A percentile compares a stretch with the other conserved stretches of the same genome.
Conservation (phyloP, 2,888 invertebrate genomes). For the Shargacucullia verbasci region DNA sequence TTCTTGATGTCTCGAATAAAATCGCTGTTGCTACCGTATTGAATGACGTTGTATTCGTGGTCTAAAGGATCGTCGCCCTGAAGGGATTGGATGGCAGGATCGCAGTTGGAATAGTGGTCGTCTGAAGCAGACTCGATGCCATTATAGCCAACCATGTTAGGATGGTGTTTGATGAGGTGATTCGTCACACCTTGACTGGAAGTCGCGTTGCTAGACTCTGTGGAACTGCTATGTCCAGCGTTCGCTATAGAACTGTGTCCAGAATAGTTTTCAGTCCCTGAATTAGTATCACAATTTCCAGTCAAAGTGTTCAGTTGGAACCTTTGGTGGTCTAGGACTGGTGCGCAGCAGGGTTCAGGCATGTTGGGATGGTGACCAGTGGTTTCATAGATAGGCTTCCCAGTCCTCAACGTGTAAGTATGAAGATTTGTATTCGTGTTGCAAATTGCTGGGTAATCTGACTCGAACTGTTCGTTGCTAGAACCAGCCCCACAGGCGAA, state of each 20-base stretch:
- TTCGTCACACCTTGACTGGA: slow-evolving; percentile 87
- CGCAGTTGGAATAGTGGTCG: slow-evolving; percentile 87
- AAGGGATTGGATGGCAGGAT: slow-evolving; percentile 84
- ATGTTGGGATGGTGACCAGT: slow-evolving; percentile 80
- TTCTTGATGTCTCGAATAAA: slow-evolving; percentile 87
- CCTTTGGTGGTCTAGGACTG: slow-evolving; percentile 82
- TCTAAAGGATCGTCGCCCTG: slow-evolving; percentile 86
- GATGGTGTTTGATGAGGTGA: slow-evolving; percentile 86
- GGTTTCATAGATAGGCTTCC: slow-evolving; percentile 93
- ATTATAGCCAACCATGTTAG: slow-evolving; percentile 80
- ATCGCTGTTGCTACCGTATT: slow-evolving; percentile 86
- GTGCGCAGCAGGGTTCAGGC: slow-evolving; percentile 81
- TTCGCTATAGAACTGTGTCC: slow-evolving; percentile 89
- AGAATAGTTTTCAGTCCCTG: slow-evolving; percentile 90
- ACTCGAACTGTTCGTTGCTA: slow-evolving; percentile 95
- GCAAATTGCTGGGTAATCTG: slow-evolving; percentile 95
- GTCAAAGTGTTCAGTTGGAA: slow-evolving; percentile 88
- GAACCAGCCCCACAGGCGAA: slow-evolving; percentile 95
- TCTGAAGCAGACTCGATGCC: slow-evolving; percentile 86
- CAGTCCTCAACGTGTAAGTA: slow-evolving; percentile 94
- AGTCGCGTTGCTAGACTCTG: slow-evolving; percentile 86
- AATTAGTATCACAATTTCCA: slow-evolving; percentile 89
- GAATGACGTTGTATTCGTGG: slow-evolving; percentile 87
- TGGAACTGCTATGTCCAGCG: slow-evolving; percentile 87
- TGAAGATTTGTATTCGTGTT: slow-evolving; percentile 95